Percentiles rank a stretch among this genome's conserved stretches.
Evolutionary conservation across 2,888 invertebrate species (phyloP).

Genomic region (Andrena hattorfiana): DNA sequence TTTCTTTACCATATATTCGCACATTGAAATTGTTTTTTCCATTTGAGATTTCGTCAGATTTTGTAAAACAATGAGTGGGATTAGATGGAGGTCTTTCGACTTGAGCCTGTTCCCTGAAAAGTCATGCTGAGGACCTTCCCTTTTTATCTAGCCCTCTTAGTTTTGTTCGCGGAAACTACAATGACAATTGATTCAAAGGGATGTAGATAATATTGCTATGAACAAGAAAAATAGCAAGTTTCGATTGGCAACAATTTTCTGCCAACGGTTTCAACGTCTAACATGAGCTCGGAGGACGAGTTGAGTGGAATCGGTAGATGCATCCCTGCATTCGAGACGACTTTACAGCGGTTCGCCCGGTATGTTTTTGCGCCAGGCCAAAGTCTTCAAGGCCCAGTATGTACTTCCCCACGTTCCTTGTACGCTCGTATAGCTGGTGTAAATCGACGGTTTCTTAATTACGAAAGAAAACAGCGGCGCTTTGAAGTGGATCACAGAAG

Average conservation of each 20-base stretch:
- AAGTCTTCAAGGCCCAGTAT: constrained; percentile 64
- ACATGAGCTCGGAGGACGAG: constrained; percentile 9
- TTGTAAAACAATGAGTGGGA: too few species aligned
- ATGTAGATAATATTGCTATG: not conserved
- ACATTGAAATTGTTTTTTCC: too few species aligned
- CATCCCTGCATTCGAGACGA: constrained; percentile 76
- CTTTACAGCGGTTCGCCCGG: constrained; percentile 76
- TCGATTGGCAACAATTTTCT: not conserved
- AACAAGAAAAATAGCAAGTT: not conserved
- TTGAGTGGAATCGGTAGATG: constrained; percentile 61
- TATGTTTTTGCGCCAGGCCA: constrained; percentile 75
- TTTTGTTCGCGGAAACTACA: too few species aligned
- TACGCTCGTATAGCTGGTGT: constrained; percentile 55
- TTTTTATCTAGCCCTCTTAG: too few species aligned
- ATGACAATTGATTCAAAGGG: not conserved
- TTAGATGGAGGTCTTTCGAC: too few species aligned
- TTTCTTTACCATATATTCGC: too few species aligned
- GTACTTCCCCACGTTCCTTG: constrained; percentile 61
- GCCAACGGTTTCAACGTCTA: constrained; percentile 18
- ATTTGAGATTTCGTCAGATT: too few species aligned
- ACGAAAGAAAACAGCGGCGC: constrained; percentile 57
- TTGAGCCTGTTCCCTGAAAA: too few species aligned
- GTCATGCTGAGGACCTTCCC: too few species aligned
- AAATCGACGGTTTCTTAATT: constrained; percentile 71
- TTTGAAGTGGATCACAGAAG: constrained; percentile 53